A percentile compares a stretch with the other conserved stretches of the same genome.
phyloP scores from a whole-genome alignment of 2,113 vertebrate species.

The Catagonus wagneri region DNA sequence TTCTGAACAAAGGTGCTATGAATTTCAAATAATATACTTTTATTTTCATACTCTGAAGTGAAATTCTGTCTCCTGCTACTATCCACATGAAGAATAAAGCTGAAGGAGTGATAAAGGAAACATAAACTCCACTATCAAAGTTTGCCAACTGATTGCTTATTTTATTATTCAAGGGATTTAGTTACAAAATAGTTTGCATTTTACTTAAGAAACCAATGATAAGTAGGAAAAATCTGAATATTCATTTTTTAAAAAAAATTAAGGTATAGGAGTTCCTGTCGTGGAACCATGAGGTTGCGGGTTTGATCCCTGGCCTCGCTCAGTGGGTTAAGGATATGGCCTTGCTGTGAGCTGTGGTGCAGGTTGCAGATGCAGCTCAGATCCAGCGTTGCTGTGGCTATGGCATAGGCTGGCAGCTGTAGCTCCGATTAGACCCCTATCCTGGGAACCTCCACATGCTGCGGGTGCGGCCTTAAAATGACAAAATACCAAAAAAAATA shows the following conservation, averaged over 20 bases:
- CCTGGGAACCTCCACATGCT: too few relatives aligned
- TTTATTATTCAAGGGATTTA: background rate
- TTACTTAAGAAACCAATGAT: background rate
- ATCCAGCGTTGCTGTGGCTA: too few relatives aligned
- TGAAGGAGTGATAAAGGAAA: slow-evolving; percentile 10
- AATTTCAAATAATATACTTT: background rate
- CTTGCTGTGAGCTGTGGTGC: too few relatives aligned
- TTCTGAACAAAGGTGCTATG: slow-evolving; percentile 43
- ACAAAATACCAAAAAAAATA: too few relatives aligned
- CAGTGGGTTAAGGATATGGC: too few relatives aligned
- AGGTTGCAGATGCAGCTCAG: too few relatives aligned
- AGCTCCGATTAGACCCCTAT: too few relatives aligned
- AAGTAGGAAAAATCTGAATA: background rate
- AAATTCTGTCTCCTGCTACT: background rate
- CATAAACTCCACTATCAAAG: background rate
- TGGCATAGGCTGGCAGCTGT: too few relatives aligned
- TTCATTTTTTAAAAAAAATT: background rate
- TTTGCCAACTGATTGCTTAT: slow-evolving; percentile 1
- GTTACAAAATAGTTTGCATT: slow-evolving; percentile 39
- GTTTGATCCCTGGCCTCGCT: too few relatives aligned
- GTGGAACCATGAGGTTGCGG: too few relatives aligned
- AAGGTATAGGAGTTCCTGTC: too few relatives aligned
- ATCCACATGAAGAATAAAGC: background rate
- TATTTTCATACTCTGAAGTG: background rate
- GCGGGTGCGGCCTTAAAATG: too few relatives aligned